Evolutionary conservation across 37 sponge, comb jelly and placozoan species (phyloP), one percentile per base, ranked within the genome.

Genomic region (Haliclona indistincta): DNA sequence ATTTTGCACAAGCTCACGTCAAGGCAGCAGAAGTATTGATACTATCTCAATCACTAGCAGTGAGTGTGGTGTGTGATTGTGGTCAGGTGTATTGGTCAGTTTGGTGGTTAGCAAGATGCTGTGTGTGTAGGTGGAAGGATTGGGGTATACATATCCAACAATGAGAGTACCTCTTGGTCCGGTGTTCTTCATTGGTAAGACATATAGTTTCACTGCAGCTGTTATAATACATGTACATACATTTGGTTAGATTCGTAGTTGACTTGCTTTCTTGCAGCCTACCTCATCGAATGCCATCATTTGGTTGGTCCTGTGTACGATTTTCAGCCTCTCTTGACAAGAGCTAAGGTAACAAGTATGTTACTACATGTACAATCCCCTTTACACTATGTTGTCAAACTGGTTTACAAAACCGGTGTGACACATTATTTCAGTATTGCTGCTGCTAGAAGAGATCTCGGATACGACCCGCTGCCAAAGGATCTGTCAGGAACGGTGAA

Each of bases 371-470:
- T 29, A 64, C 3, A 35, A 4, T 39, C 67, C 29, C 25, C 11
- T 38, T 26, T 37, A 35, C 20, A n/a, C 2, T 45, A 7, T 44
- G 8, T 37, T 11, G 22, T 6, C 43, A n/a, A 45, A 8, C 56
- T 86, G 92, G 89, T 92, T 5, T 74, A 45, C 43, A 92, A 92
- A 55, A 71, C 80, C 36, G 93, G 93, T 22, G 93, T 91, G 0
- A 92, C 93, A 10, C 93, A 92, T 63, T 88, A 92, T 71, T 92
- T 92, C 54, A 80, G 67, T 38, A 74, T 88, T 52, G 77, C 74
- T n/a, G 54, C 56, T 38, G 90, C 93, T 25, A 43, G 29, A 22
- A 54, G 47, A 13, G 77, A 92, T 51, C 80, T 92, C 61, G 85
- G 81, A 25, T 92, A 88, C 22, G 7, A 35, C 15, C 93, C 93